Base-by-base conservation (phyloP, 2,797 vertebrate species). In the Paguma larvata region DNA sequence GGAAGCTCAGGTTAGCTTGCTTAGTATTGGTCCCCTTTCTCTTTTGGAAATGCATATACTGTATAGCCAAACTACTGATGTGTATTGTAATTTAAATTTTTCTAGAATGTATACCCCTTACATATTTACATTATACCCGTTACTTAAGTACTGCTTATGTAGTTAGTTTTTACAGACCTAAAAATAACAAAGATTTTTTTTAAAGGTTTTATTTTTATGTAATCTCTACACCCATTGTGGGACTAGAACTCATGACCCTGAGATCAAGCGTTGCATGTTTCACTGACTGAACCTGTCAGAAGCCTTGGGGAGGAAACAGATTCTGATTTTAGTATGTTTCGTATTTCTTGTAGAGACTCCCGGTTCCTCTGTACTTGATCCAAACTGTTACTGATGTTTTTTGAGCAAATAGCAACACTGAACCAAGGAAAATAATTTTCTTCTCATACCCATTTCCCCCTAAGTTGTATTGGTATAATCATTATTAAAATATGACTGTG, bases 291-390 rank as follows among this genome's bases (percentile, higher is more conserved):
- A 44, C 73, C 44, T 46, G 15, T 27, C 44, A 75, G 44, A 15
- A 93, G 23, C 25, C 38, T 6, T 85, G n/a, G 46, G 25, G 30
- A 72, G 34, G 51, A 89, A 34, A n/a, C 67, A 94, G 32, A 38
- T 87, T 91, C 44, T 88, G 48, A 91, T 90, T 86, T 92, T 78
- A 95, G 44, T 78, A 62, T 67, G 9, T 80, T 78, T 72, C 46
- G 44, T 11, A 53, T 87, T 41, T 56, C 25, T 94, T 63, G 12
- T 25, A 86, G 59, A 97, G 62, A 89, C 41, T 91, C 16, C 73
- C 12, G 56, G 1, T 85, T 73, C n/a, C 38, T 91, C 38, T 89
- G 4, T 18, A 63, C 21, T 96, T 67, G 41, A 85, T 30, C 27
- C 21, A 83, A 82, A 78, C 44, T 82, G 41, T 75, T 91, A 85